Evolutionary conservation across 2,888 invertebrate species (phyloP), one percentile per base, ranked within the genome.

Genomic region (Aphidius colemani): DNA sequence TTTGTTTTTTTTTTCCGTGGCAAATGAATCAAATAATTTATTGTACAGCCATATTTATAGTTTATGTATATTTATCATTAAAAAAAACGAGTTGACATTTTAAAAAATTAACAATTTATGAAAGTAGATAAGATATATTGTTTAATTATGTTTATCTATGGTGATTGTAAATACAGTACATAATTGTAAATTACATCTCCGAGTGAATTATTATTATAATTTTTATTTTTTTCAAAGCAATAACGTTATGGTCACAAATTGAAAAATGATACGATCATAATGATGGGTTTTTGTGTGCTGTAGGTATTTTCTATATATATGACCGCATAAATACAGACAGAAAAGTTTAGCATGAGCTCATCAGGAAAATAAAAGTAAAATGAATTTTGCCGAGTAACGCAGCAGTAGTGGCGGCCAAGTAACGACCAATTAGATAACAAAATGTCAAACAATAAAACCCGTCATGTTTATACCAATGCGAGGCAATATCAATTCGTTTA

Each of bases 381-480:
- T 50, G 70, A 70, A 69, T 70, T 69, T 70, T 69, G 67, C 69
- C 69, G 4, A 30, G 5, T 30, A 30, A 67, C 67, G 70, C 69
- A 30, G 30, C 30, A 30, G 5, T 30, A 30, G 30, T 30, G 5
- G 4, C 4, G 30, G 61, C 65, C 59, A 69, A 68, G 70, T 71
- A 70, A 71, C 71, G 71, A 76, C 74, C 78, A 77, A 77, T 78
- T 77, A 77, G 78, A 77, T 77, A 78, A 77, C 78, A 75, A 76
- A 78, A 77, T 75, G 75, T 77, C 77, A 76, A 77, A 77, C 77
- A 75, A 75, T 77, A 78, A 78, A 78, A 75, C 72, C 73, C 74
- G 72, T 73, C 75, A 75, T 77, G 74, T 77, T 75, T 77, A 78
- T 76, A 74, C 72, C 71, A 69, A 30, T 46, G 73, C 69, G 73